Evolutionary conservation across 1,140 invertebrate species (phyloP), one percentile per base, ranked within the genome.

Genomic region (Heterodera schachtii): DNA sequence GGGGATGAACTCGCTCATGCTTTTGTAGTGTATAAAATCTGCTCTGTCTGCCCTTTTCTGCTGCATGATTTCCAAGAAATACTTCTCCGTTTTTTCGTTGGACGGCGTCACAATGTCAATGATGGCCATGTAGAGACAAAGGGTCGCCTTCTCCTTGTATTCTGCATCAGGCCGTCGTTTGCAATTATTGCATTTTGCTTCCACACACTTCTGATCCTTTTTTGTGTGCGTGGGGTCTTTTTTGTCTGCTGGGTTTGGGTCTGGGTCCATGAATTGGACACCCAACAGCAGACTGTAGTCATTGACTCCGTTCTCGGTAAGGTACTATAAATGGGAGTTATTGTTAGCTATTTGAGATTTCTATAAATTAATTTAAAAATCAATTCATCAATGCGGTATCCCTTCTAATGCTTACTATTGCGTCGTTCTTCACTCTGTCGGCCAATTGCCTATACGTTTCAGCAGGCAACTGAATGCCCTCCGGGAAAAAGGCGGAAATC

Each of bases 211-310:
- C 11, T 64, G 11, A 2, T 1, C 11, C 5, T 13, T 4, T 64
- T 64, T 19, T 21, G 11, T 64, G 13, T 3, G 0, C 6, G 0
- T 2, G 49, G 49, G 0, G 11, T 52, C 19, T 11, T 11, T 52
- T 11, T 2, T 52, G 49, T 6, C 49, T 52, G 49, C 0, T 52
- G 49, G 6, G 49, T 11, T 2, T 64, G 57, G 2, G 5, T 64
- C 0, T 31, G 31, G 2, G 57, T 64, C 57, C 57, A 64, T 5
- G 57, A 64, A 64, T 19, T 16, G 57, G 57, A 64, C 57, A 19
- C 57, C 57, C 57, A 64, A 64, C 57, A 64, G 57, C 57, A 64
- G 19, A n/a, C 57, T 64, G 57, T 64, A 64, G 57, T 64, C 57
- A 19, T 64, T 64, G 13, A 64, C 5, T 19, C 5, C 11, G 16